Evolutionary conservation across 1,140 invertebrate species (phyloP), one percentile per base, ranked within the genome.

Genomic region (Bacillus rossius): DNA sequence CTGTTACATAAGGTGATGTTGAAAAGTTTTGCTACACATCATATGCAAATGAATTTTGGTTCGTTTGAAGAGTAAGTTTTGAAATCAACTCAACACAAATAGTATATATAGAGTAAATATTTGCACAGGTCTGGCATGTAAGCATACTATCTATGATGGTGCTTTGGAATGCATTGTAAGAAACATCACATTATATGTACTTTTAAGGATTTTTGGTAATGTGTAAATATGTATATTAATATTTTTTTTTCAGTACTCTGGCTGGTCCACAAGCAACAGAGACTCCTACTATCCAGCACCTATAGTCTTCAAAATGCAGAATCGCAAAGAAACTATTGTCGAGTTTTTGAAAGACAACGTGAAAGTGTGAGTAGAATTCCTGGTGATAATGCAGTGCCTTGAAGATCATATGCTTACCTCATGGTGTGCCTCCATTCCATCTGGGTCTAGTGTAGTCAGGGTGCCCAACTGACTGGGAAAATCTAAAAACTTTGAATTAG

Each of bases 221-320:
- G 23, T 45, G 19, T 45, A 20, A n/a, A 7, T 20, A 5, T 5
- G 19, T 26, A 29, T 29, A 37, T 16, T 52, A n/a, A 17, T 29
- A 7, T 45, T 65, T 59, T 55, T 53, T 49, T 80, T 79, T 60
- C 70, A 85, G 83, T 86, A 85, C 65, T 85, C 84, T 59, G 84
- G 84, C 55, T 86, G 84, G 84, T 83, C 82, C 64, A 77, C 78
- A 60, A 79, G 79, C 68, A 82, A 84, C 63, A 80, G 83, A 70
- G 81, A 85, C 41, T 83, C 83, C 71, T 86, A 85, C 66, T 78
- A 79, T 64, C 75, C 79, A 34, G 77, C 77, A 26, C 71, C 76
- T 47, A 74, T 80, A 19, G 69, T 69, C 51, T 78, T 78, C 59
- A 77, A 77, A 70, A 71, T 75, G 61, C 76, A 79, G 71, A 77